These are phyloP conservation scores for Trichoplusia ni DNA, from an alignment of 1,140 invertebrate species.

Conservation along the genomic window DNA sequence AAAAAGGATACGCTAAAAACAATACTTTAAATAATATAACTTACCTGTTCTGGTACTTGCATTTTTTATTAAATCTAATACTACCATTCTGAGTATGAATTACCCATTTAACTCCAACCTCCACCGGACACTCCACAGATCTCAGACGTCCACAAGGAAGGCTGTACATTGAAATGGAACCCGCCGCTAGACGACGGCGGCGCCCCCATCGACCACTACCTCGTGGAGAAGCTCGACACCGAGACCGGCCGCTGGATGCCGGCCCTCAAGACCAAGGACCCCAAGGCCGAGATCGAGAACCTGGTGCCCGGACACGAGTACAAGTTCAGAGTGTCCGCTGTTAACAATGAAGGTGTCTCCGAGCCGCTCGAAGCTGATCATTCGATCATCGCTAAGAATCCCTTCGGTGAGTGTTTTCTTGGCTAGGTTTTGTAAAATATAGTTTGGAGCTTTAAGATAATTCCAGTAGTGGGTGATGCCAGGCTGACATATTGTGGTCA, in stretches of 20 bases:
- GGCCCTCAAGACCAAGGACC: constrained; percentile 87
- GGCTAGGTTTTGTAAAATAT: neutral
- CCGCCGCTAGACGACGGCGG: constrained; percentile 96
- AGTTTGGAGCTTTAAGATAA: constrained; percentile 12
- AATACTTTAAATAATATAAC: no score
- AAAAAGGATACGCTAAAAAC: no score
- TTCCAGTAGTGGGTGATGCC: no score
- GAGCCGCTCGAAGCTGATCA: constrained; percentile 94
- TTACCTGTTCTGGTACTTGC: no score
- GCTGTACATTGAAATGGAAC: constrained; percentile 96
- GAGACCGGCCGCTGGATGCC: constrained; percentile 93
- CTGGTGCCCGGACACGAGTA: constrained; percentile 96
- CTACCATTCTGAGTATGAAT: neutral
- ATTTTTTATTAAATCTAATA: no score
- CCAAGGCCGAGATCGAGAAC: constrained; percentile 92
- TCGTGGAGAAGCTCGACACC: constrained; percentile 95
- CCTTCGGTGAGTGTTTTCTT: constrained; percentile 88
- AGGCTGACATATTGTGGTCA: no score
- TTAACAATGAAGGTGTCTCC: constrained; percentile 97
- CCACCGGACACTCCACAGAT: constrained; percentile 59
- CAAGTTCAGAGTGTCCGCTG: constrained; percentile 97
- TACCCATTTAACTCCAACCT: neutral
- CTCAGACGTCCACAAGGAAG: constrained; percentile 95
- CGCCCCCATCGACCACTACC: constrained; percentile 94
- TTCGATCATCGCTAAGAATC: constrained; percentile 98